phyloP scores from a whole-genome alignment of 2,113 vertebrate genomes.

The Myiozetetes cayanensis region DNA sequence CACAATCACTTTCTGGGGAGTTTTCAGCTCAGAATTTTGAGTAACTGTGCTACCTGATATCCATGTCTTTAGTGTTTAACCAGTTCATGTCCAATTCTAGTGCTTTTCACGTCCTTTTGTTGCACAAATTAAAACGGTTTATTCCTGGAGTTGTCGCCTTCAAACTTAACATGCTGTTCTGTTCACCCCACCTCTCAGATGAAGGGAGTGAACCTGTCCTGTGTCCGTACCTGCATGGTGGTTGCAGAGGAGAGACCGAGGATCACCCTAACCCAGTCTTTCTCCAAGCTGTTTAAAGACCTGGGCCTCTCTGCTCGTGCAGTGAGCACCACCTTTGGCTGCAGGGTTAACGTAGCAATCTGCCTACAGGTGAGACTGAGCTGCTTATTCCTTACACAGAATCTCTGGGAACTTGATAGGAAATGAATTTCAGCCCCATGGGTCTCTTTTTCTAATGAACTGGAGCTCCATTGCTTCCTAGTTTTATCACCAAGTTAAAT shows the following conservation, averaged over 20 bases:
- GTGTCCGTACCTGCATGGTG: slow-evolving; percentile 96
- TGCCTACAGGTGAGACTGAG: slow-evolving; percentile 89
- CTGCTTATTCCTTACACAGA: neutral
- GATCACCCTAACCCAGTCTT: slow-evolving; percentile 88
- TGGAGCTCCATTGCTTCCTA: neutral
- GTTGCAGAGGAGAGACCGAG: slow-evolving; percentile 94
- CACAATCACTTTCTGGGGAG: neutral
- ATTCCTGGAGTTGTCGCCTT: neutral
- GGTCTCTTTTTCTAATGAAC: neutral
- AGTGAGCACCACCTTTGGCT: slow-evolving; percentile 96
- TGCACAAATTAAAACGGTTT: neutral
- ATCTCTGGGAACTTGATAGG: neutral
- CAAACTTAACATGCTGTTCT: neutral
- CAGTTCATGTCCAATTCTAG: neutral
- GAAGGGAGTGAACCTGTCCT: slow-evolving; percentile 91
- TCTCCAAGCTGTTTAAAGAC: slow-evolving; percentile 97
- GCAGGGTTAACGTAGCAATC: slow-evolving; percentile 93
- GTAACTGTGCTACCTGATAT: accelerated
- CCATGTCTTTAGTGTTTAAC: neutral
- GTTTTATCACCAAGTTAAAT: neutral
- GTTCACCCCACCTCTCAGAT: slow-evolving; percentile 59
- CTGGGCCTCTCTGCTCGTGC: slow-evolving; percentile 90
- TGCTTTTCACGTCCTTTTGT: neutral
- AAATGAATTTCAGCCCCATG: neutral
- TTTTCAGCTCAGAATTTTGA: neutral